Evolutionary conservation across 2,888 invertebrate genomes (phyloP).

Genomic region (Melangyna quadrimaculata): DNA sequence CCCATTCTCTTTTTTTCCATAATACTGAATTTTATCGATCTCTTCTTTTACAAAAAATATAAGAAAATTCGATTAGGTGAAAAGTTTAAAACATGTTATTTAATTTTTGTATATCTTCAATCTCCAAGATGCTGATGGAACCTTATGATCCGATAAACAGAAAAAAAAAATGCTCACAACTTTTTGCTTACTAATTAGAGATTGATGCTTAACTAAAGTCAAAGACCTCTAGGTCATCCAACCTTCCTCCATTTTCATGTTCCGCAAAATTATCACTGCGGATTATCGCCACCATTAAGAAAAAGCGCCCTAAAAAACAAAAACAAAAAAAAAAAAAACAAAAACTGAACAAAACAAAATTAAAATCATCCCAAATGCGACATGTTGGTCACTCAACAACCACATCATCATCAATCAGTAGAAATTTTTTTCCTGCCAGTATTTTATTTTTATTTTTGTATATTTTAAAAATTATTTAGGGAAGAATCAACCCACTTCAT

Average conservation of each 20-base stretch:
- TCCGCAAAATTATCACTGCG: conserved; percentile 60
- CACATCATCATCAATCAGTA: conserved; percentile 71
- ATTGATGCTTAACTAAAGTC: conserved; percentile 54
- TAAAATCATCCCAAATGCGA: conserved; percentile 44
- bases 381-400: conserved; percentile 63
- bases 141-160: not conserved
- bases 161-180: not conserved
- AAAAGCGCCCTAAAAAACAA: conserved; percentile 16
- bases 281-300: conserved; percentile 67
- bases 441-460: conserved; percentile 7
- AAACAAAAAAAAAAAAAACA: not conserved
- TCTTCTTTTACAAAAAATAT: too few relatives aligned
- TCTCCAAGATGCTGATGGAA: not conserved
- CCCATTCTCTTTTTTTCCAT: too few relatives aligned
- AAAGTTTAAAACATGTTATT: not conserved
- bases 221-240: conserved; percentile 47
- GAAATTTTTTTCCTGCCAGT: not conserved
- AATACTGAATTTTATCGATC: too few relatives aligned
- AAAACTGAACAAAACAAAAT: not conserved
- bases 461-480: conserved; percentile 43
- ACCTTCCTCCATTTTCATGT: conserved; percentile 62
- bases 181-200: conserved; percentile 35
- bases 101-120: not conserved
- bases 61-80: too few relatives aligned
- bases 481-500: conserved; percentile 61